Evolutionary conservation across 2,888 invertebrate species (phyloP), one percentile per base, ranked within the genome.

Genomic region (Pyrrhosoma nymphula): DNA sequence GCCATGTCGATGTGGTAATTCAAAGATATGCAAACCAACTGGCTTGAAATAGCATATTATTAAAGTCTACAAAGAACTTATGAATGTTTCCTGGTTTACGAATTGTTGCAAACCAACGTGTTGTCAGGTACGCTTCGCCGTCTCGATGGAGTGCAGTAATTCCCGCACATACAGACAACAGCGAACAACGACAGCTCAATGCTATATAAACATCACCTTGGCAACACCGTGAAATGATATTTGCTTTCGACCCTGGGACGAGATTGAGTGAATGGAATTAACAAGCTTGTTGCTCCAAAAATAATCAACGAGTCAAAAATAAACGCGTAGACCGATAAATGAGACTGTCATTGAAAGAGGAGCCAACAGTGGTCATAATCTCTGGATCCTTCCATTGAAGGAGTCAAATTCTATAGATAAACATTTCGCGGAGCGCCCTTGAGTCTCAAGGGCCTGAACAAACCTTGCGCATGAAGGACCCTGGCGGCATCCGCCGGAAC

Each of bases 401-500:
- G 35, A 89, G 26, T 55, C 89, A 35, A 89, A 89, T 89, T 56
- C 55, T 26, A 89, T 89, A 89, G 89, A 89, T 89, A 89, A 55
- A 55, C 89, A 89, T 56, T 89, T 89, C 55, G n/a, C 89, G 26
- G 20, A 26, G 55, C 56, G 89, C 55, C 89, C 89, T 89, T 89
- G 55, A 35, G 89, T 26, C 55, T 89, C 55, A 89, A 89, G 89
- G 89, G 55, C 89, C 89, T 16, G 47, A 30, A 39, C 55, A 56
- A 89, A 89, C 89, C 89, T 89, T 89, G 89, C 55, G 89, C 89
- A 55, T 56, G 89, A n/a, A 56, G 55, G 56, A 89, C 89, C 89
- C 89, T 89, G 56, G 89, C 89, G 89, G 56, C 89, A 89, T 89
- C 89, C 89, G 56, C 55, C 89, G 89, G 89, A 89, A 89, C 89